These are phyloP conservation scores for Drosophila eugracilis DNA, from an alignment of 1,140 invertebrate species.

Conservation along the genomic window DNA sequence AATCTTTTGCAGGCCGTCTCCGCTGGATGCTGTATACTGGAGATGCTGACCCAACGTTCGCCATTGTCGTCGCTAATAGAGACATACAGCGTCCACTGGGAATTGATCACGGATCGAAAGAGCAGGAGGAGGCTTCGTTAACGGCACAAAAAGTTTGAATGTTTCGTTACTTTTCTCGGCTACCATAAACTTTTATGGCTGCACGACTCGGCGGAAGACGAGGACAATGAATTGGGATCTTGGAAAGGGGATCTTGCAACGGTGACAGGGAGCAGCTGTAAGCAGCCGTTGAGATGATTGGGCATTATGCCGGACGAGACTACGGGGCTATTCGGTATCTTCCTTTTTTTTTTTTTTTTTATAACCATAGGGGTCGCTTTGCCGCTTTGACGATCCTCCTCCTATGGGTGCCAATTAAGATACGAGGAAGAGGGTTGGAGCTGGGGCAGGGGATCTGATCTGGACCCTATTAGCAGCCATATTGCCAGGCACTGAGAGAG, in stretches of 20 bases:
- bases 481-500: constrained; percentile 30
- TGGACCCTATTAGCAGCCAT: constrained; percentile 55
- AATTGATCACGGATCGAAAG: constrained; percentile 42
- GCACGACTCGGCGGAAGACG: constrained; percentile 42
- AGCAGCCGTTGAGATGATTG: constrained; percentile 56
- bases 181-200: constrained; percentile 58
- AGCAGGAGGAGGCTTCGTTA: constrained; percentile 28
- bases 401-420: constrained; percentile 60
- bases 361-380: constrained; percentile 48
- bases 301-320: constrained; percentile 45
- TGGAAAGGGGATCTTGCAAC: constrained; percentile 7
- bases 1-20: constrained; percentile 48
- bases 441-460: constrained; percentile 9
- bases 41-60: constrained; percentile 16
- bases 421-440: constrained; percentile 36
- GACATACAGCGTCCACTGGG: constrained; percentile 47
- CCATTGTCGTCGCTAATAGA: constrained; percentile 59
- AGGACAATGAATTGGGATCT: constrained; percentile 34
- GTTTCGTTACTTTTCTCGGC: constrained; percentile 52
- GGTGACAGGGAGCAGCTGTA: constrained; percentile 43
- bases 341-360: constrained; percentile 21
- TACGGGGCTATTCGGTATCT: constrained; percentile 10
- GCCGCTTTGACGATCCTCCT: constrained; percentile 39
- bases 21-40: constrained; percentile 49
- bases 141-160: constrained; percentile 48